Percentiles rank a stretch among this genome's conserved stretches.
phyloP scores from a whole-genome alignment of 1,140 invertebrate species.

The Drosophila albomicans region DNA sequence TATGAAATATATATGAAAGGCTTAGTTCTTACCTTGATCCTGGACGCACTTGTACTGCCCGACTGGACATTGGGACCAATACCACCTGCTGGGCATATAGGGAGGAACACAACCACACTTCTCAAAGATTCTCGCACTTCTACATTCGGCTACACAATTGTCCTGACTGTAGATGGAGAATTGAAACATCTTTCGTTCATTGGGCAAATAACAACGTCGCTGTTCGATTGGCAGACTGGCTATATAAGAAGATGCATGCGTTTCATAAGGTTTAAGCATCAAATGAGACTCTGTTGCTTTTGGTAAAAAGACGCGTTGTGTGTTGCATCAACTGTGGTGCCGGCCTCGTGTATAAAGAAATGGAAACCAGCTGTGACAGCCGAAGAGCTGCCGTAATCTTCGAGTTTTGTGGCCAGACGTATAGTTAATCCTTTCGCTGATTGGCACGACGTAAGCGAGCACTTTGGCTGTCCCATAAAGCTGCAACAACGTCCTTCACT shows the following conservation, averaged over 20 bases:
- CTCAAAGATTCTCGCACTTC: conserved; percentile 81
- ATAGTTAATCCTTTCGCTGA: conserved; percentile 87
- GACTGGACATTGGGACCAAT: conserved; percentile 53
- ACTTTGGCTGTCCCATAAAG: conserved; percentile 86
- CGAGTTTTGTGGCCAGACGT: conserved; percentile 84
- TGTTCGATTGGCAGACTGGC: conserved; percentile 8
- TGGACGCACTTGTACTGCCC: conserved; percentile 57
- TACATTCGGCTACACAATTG: conserved; percentile 87
- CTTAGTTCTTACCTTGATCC: conserved; percentile 38
- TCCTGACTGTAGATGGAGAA: conserved; percentile 86
- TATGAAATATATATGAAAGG: neutral
- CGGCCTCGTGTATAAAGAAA: conserved; percentile 86
- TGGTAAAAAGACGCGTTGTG: conserved; percentile 66
- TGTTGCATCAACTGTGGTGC: conserved; percentile 86
- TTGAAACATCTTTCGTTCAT: conserved; percentile 85
- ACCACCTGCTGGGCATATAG: conserved; percentile 81
- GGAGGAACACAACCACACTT: conserved; percentile 87
- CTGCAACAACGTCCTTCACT: conserved; percentile 87
- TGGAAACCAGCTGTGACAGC: conserved; percentile 45
- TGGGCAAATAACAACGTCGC: conserved; percentile 86
- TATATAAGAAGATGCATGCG: conserved; percentile 34
- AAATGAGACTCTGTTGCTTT: conserved; percentile 39
- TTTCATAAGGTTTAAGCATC: conserved; percentile 48
- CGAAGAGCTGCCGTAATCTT: conserved; percentile 83
- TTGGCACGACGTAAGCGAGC: conserved; percentile 85